Evolutionary conservation across 2,113 vertebrate genomes (phyloP).

Genomic region (Bostrychus sinensis): DNA sequence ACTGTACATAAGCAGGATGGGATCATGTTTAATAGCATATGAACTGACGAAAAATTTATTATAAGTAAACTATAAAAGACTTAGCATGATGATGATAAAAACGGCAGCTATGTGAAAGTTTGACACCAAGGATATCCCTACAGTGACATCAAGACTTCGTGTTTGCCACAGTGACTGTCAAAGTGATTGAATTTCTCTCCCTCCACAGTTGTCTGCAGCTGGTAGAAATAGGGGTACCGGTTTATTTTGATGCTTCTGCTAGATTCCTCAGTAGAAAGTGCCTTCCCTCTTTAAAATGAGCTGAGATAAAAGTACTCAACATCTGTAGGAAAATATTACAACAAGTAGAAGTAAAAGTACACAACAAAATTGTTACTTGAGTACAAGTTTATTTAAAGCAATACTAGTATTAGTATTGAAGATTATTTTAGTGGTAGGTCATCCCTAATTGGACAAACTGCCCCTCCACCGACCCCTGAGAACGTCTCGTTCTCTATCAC

Average conservation of each 20-base stretch:
- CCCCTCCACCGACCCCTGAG: too few species aligned
- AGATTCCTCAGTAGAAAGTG: constrained; percentile 10
- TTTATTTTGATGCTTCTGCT: constrained; percentile 24
- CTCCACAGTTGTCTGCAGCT: constrained; percentile 57
- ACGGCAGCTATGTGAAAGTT: constrained; percentile 29
- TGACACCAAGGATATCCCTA: constrained; percentile 16
- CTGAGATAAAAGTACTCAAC: too few species aligned
- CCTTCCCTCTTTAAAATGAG: not conserved
- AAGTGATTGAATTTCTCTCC: constrained; percentile 65
- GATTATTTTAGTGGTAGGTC: too few species aligned
- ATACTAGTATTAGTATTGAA: too few species aligned
- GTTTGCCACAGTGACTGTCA: constrained; percentile 38
- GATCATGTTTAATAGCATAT: constrained; percentile 51
- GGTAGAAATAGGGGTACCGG: constrained; percentile 41
- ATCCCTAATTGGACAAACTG: too few species aligned
- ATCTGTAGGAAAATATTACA: too few species aligned
- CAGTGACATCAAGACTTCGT: constrained; percentile 21
- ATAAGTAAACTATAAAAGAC: constrained; percentile 42
- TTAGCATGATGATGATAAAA: constrained; percentile 31
- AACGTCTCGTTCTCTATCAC: too few species aligned
- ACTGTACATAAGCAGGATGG: constrained; percentile 37
- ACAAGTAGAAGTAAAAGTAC: constrained; percentile 8
- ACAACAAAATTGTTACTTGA: too few species aligned
- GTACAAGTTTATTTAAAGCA: too few species aligned
- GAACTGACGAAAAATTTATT: constrained; percentile 39